Evolutionary conservation across 2,888 invertebrate species (phyloP).

Genomic region (Dendrolimus pini): DNA sequence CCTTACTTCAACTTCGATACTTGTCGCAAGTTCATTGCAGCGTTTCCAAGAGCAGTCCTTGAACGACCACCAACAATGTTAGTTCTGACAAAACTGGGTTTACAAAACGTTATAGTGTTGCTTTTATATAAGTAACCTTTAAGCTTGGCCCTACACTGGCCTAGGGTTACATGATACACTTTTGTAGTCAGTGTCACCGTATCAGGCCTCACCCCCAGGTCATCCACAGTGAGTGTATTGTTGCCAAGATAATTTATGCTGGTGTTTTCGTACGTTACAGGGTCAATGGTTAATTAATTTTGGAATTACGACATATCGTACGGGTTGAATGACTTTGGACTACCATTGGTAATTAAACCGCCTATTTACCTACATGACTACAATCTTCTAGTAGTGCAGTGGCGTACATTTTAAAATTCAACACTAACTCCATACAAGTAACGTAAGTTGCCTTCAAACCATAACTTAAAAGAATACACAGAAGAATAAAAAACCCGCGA

Average conservation of each 20-base stretch:
- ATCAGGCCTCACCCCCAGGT: conserved; percentile 43
- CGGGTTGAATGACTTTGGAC: too few relatives aligned
- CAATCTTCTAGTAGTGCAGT: too few relatives aligned
- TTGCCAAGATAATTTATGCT: conserved; percentile 34
- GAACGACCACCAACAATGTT: conserved; percentile 24
- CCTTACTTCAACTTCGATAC: too few relatives aligned
- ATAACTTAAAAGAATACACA: too few relatives aligned
- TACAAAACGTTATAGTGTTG: conserved; percentile 34
- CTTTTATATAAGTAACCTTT: conserved; percentile 49
- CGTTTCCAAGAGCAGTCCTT: conserved; percentile 13
- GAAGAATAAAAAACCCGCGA: too few relatives aligned
- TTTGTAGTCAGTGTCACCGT: conserved; percentile 40
- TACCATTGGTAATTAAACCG: too few relatives aligned
- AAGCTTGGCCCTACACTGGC: conserved; percentile 52
- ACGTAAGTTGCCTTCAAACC: too few relatives aligned
- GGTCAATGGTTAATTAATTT: not conserved
- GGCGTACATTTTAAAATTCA: too few relatives aligned
- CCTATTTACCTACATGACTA: too few relatives aligned
- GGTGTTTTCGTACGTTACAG: not conserved
- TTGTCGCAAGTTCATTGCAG: not conserved
- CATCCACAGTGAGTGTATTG: conserved; percentile 46
- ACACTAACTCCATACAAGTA: too few relatives aligned
- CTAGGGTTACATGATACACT: conserved; percentile 70
- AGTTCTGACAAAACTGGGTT: conserved; percentile 35
- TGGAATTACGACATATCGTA: not conserved